A percentile compares a stretch with the other conserved stretches of the same genome.
phyloP scores from a whole-genome alignment of 53 echinoderm and acorn worm genomes.

The Arbacia lixula region DNA sequence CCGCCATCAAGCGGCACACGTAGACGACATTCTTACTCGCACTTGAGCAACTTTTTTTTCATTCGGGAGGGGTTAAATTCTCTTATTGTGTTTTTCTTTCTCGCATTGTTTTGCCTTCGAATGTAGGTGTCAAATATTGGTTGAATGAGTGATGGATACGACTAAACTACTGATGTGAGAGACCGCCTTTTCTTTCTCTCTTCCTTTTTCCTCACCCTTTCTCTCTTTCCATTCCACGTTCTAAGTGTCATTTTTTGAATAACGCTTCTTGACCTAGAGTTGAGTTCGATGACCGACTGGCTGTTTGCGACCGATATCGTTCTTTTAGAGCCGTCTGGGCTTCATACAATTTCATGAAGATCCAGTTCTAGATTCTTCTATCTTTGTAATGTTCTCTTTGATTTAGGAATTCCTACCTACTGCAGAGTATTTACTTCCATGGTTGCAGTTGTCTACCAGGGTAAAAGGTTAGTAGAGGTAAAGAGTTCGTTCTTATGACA shows the following conservation, averaged over 20 bases:
- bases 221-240: background rate
- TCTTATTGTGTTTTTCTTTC: constrained; percentile 17
- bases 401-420: no score
- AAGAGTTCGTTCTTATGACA: no score
- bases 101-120: constrained; percentile 32
- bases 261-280: constrained; percentile 31
- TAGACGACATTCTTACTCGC: constrained; percentile 8
- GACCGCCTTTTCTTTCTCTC: constrained; percentile 32
- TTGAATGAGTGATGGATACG: constrained; percentile 41
- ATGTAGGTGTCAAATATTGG: constrained; percentile 36
- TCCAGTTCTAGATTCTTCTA: no score
- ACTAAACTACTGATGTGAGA: constrained; percentile 23
- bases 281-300: constrained; percentile 47
- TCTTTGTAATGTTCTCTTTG: no score
- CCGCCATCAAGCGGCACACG: no score
- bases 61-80: constrained; percentile 20
- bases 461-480: no score
- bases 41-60: background rate
- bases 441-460: no score
- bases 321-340: no score
- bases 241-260: constrained; percentile 33
- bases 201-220: constrained; percentile 21
- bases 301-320: background rate
- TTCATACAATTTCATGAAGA: no score
- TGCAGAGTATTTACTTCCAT: no score